Base-by-base conservation (phyloP, 2,888 invertebrate species). In the Abscondita cerata region DNA sequence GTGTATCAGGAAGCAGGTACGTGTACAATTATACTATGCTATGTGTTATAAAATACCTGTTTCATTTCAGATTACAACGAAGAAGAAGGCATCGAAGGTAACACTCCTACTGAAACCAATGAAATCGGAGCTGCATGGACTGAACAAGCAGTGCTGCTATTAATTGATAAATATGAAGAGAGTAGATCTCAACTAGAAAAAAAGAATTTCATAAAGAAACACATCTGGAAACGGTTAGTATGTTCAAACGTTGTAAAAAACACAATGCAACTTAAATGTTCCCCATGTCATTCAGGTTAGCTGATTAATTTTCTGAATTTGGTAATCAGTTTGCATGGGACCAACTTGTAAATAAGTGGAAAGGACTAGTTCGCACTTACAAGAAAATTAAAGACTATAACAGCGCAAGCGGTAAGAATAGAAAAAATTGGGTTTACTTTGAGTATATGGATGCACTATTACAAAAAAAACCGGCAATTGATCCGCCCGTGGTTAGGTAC, bases 321-420 rank as follows among this genome's bases (percentile, higher is more conserved):
- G 13, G 13, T 12, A 13, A 40, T 15, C 13, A 1, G 12, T 48
- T 18, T 48, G 31, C 48, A n/a, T 48, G 48, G 48, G 48, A 48
- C 12, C 48, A 48, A 19, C 9, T 48, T 1, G 25, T 25, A 31
- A 48, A 48, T 25, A 48, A 48, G 11, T 48, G 31, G 48, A 47
- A 47, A 13, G 9, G 16, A 2, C 19, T 47, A 20, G 18, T 47
- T 47, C 15, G 47, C 1, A 47, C 47, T 1, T 25, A 47, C 25
- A 47, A 47, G 15, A 18, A n/a, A 3, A 13, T 47, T 2, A 18
- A 19, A 25, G 48, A 48, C 31, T 12, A 48, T 12, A 48, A 48
- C 31, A 18, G 11, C 1, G 48, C n/a, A 48, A 48, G 12, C 13
- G 25, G 48, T 8, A 31, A 31, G 25, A 25, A 25, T 25, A 25